Evolutionary conservation across 2,113 vertebrate genomes (phyloP), one percentile per base, ranked within the genome.

Genomic region (Burhinus oedicnemus): DNA sequence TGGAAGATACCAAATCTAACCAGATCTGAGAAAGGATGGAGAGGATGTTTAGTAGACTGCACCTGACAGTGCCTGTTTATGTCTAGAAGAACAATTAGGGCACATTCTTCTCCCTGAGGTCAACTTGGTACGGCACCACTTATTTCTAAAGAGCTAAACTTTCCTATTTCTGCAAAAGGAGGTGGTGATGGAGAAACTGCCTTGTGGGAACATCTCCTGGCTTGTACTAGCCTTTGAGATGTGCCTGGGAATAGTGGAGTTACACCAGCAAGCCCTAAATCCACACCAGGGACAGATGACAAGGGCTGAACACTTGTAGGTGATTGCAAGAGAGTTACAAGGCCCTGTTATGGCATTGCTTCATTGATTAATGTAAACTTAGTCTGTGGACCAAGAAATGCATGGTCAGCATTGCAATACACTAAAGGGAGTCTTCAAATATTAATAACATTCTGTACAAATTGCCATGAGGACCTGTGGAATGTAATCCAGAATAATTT

Each of bases 391-490:
- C 23, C 44, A 29, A 40, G 44, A 47, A 75, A 29, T 19, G n/a
- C 11, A 1, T 19, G n/a, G 25, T 29, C 8, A 84, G 20, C 30
- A 11, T 6, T 36, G 27, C 29, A 55, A n/a, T 74, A 2, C 54
- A 15, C 17, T 13, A 23, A 36, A 25, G 4, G 5, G 4, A 12
- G 5, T 20, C 15, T 82, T 75, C 23, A 62, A n/a, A 47, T 38
- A 23, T 27, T 32, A 13, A 12, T 14, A 38, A 10, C 1, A 20
- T 54, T 19, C 40, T 44, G 30, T 47, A 57, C 49, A 47, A 57
- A 12, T 42, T 85, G 9, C 17, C 0, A 0, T 17, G n/a, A 62
- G 23, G n/a, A 49, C 34, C 27, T 44, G 42, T 32, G 51, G 34
- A 45, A 74, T 77, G 18, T 64, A 61, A 68, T 36, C 21, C 12